Base-by-base conservation (phyloP, 2,888 invertebrate species). In the Neoitamus cyanurus region DNA sequence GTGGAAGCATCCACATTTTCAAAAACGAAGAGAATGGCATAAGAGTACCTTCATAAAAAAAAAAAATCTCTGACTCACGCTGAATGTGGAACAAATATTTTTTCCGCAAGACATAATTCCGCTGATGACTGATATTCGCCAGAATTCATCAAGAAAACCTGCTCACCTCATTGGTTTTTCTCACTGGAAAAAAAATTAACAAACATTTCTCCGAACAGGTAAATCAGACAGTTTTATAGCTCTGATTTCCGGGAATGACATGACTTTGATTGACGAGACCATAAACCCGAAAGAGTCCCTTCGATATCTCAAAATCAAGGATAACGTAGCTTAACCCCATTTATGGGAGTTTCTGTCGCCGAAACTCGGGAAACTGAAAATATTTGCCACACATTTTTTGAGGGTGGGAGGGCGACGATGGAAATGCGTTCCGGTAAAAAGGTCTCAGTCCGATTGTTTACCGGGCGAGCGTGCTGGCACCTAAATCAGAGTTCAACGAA, bases 401-500 rank as follows among this genome's bases (percentile, higher is more conserved):
- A 9, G 58, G 9, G 1, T 70, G 48, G 72, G 28, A 31, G 72
- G n/a, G 9, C 6, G 34, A 5, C 3, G 34, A 34, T 34, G 3
- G 34, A 34, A 70, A 34, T 70, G 70, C 70, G 34, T 30, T 70
- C 31, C 25, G 30, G 31, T n/a, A 30, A 78, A 30, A 78, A 77
- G 28, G 30, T 73, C 34, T 31, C 73, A 28, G n/a, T 25, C 48
- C 31, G 31, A 78, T 48, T 78, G 78, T 78, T 78, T 48, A 31
- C 58, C 46, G 48, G 28, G 31, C 13, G 48, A 48, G 4, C 42
- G 34, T 78, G 1, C 34, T 25, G 48, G 78, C 58, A 46, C 78
- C 58, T 78, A 75, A 75, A 15, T 77, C 37, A 9, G 15, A 34
- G 78, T 78, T 78, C 48, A 78, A 78, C 15, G 78, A 78, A 78